Conservation (phyloP, 2,888 invertebrate genomes). For the Drosophila mettleri region DNA sequence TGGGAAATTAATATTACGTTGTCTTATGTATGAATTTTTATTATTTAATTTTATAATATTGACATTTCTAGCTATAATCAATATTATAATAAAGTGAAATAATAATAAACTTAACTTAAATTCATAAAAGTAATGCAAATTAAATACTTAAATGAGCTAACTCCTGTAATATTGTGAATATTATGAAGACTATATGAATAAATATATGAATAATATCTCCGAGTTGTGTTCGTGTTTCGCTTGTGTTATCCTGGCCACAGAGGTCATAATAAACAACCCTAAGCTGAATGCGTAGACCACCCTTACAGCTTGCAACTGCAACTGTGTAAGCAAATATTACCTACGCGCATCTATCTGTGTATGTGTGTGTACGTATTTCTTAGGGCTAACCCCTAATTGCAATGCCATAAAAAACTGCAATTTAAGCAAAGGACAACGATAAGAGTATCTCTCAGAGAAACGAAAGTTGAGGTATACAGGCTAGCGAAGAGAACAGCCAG, state of each 20-base stretch:
- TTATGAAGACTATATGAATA: not conserved
- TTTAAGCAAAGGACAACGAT: conserved; percentile 80
- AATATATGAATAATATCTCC: not conserved
- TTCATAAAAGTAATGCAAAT: too few species aligned
- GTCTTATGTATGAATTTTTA: too few species aligned
- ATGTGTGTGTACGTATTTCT: conserved; percentile 34
- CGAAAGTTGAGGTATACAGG: conserved; percentile 40
- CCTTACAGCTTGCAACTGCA: conserved; percentile 45
- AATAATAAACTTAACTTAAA: too few species aligned
- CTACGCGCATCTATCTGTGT: conserved; percentile 14
- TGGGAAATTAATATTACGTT: too few species aligned
- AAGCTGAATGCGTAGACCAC: conserved; percentile 43
- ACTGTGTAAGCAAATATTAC: conserved; percentile 36
- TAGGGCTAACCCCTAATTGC: conserved; percentile 82
- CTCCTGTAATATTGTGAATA: too few species aligned
- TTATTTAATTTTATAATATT: too few species aligned
- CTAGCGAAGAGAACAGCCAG: conserved; percentile 12
- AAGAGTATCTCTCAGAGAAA: conserved; percentile 9
- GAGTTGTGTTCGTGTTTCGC: conserved; percentile 9
- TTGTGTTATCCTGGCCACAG: conserved; percentile 42
- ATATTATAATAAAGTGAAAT: too few species aligned
- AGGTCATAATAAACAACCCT: conserved; percentile 70
- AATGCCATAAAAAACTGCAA: conserved; percentile 80
- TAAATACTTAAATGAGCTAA: too few species aligned
- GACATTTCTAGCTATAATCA: too few species aligned